Conservation (phyloP, 2,113 vertebrate species). For the Mormyrus iriodes region DNA sequence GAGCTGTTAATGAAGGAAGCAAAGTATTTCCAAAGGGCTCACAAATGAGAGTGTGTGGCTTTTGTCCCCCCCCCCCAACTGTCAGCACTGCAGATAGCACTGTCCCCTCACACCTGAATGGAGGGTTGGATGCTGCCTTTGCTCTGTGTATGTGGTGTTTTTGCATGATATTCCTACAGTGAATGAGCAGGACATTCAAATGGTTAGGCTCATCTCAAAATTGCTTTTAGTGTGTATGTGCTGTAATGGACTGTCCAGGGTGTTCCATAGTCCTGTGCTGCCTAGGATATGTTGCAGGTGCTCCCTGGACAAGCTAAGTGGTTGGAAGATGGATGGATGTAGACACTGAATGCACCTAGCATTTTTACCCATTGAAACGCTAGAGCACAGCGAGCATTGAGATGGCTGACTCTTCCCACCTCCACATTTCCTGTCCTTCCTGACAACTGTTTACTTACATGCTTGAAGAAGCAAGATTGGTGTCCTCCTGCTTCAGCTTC, state of each 20-base stretch:
- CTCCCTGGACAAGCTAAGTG: background rate
- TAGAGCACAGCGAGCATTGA: background rate
- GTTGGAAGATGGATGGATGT: background rate
- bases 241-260: background rate
- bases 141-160: background rate
- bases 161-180: background rate
- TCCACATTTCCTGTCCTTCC: background rate
- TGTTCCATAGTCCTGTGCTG: background rate
- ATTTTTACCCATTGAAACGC: background rate
- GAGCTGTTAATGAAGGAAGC: background rate
- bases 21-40: background rate
- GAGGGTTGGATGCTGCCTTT: background rate
- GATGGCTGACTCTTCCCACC: background rate
- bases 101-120: background rate
- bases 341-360: background rate
- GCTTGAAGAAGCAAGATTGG: conserved; percentile 85
- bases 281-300: background rate
- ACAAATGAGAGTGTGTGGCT: background rate
- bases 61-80: background rate
- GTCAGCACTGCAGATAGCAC: background rate
- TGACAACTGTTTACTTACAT: conserved; percentile 60
- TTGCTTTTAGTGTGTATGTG: background rate
- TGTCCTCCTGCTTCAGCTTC: conserved; percentile 84
- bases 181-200: background rate
- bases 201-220: background rate